Conservation (phyloP, 2,888 invertebrate species). For the Nephrotoma guestfalica region DNA sequence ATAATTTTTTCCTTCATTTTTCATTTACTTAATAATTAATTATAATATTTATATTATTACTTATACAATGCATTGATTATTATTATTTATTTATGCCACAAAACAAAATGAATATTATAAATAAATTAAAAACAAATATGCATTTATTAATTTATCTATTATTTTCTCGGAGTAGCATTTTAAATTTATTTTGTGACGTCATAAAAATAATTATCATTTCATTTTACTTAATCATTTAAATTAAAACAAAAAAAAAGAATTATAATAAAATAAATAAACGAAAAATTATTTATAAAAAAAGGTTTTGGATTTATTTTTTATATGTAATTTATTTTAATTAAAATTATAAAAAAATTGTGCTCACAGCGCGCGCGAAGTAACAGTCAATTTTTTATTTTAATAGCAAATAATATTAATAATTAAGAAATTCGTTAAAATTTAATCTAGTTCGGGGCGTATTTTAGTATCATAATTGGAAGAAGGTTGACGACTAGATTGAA, state of each 20-base stretch:
- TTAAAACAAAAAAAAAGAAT: not conserved
- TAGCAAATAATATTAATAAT: not conserved
- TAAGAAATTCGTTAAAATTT: not conserved
- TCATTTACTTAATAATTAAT: not conserved
- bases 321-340: not conserved
- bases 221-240: not conserved
- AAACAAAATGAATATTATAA: not conserved
- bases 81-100: not conserved
- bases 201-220: not conserved
- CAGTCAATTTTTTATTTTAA: not conserved
- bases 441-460: not conserved
- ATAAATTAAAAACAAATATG: not conserved
- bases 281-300: not conserved
- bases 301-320: not conserved
- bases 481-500: not conserved
- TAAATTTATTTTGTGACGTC: not conserved
- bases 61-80: not conserved
- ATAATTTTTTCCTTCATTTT: not conserved
- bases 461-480: not conserved
- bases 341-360: not conserved
- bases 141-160: not conserved
- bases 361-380: not conserved
- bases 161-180: not conserved
- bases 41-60: not conserved
- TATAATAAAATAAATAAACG: not conserved